Base-by-base conservation (phyloP, 2,888 invertebrate genomes). In the Calameuta pallipes region DNA sequence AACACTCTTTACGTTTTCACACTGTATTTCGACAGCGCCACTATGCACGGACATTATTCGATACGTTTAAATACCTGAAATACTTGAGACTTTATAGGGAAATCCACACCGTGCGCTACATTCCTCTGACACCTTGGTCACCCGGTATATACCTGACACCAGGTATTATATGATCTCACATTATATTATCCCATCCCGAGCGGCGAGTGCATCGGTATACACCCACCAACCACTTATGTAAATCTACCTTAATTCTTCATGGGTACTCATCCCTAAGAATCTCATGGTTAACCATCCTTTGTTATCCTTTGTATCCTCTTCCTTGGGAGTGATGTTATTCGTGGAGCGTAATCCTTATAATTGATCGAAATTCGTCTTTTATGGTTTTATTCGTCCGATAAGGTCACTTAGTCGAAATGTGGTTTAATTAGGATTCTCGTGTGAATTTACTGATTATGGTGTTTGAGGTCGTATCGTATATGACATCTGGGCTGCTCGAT, bases 171-270 rank as follows among this genome's bases (percentile, higher is more conserved):
- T 74, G 78, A 80, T 56, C 75, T 80, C 70, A 69, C 75, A 75
- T 80, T 79, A 80, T 76, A 76, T 76, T 79, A 75, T 75, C 75
- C 77, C 70, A 68, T 56, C 69, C 35, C 33, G 76, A 73, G 74
- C 77, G 78, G 37, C 37, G 78, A 75, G 78, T 80, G 79, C 78
- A 76, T 78, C 76, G 37, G 77, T 78, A 69, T 75, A 78, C 77
- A 77, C 80, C 69, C 77, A 79, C 76, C 75, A 76, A 75, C 73
- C 81, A 80, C 82, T 83, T 84, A 83, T 84, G 84, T 80, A 83
- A 85, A 85, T 84, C 79, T 76, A 76, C 74, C 76, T 79, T 79
- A 81, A 84, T 82, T 82, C 83, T 82, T 84, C 75, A 73, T 69
- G 75, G 75, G 35, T 69, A 36, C 35, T 56, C 56, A 56, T 56